A percentile compares a stretch with the other conserved stretches of the same genome.
Conservation (phyloP, 2,797 vertebrate genomes). For the Helostoma temminkii region DNA sequence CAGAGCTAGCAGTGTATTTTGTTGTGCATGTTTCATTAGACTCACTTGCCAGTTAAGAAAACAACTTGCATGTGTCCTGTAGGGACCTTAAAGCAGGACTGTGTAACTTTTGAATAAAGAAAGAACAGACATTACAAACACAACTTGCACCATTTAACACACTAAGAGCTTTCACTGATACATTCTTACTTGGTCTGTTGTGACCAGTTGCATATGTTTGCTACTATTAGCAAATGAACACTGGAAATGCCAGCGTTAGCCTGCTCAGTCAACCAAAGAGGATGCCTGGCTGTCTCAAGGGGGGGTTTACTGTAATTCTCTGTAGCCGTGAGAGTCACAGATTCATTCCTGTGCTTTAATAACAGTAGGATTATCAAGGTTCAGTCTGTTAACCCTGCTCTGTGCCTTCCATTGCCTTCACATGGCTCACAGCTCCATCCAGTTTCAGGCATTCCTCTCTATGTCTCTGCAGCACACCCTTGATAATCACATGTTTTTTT, state of each 20-base stretch:
- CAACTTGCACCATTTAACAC: no score
- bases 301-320: slow-evolving; percentile 72
- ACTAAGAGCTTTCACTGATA: no score
- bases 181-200: no score
- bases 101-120: not conserved
- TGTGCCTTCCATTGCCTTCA: slow-evolving; percentile 33
- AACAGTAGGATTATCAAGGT: slow-evolving; percentile 75
- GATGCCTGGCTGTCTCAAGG: slow-evolving; percentile 27
- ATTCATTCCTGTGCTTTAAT: slow-evolving; percentile 66
- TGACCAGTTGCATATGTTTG: no score
- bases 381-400: slow-evolving; percentile 54
- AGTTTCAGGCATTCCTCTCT: slow-evolving; percentile 21
- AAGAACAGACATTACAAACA: no score
- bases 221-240: no score
- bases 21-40: no score
- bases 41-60: no score
- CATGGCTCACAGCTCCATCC: slow-evolving; percentile 42
- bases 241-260: not conserved
- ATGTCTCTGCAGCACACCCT: not conserved
- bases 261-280: not conserved
- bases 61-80: no score
- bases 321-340: slow-evolving; percentile 49
- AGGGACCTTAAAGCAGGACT: no score
- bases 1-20: no score
- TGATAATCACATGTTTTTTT: slow-evolving; percentile 16